A percentile compares a stretch with the other conserved stretches of the same genome.
Conservation (phyloP, 2,113 vertebrate genomes). For the Burhinus bistriatus region DNA sequence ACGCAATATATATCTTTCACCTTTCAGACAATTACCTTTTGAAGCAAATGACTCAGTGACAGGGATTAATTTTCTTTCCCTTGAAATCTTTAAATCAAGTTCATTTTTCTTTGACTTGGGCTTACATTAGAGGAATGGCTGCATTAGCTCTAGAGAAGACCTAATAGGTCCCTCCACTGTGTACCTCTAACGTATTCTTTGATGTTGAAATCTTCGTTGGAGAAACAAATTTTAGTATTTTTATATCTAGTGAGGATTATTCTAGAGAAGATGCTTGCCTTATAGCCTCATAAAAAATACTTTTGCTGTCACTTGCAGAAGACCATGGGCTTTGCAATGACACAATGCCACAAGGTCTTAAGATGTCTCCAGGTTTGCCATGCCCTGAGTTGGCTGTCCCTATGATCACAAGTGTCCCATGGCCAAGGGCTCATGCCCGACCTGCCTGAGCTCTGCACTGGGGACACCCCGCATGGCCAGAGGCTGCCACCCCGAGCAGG, state of each 20-base stretch:
- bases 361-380: rapidly evolving
- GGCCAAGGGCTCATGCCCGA: background rate
- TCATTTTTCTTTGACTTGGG: background rate
- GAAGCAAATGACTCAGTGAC: background rate
- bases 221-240: background rate
- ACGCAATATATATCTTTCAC: background rate
- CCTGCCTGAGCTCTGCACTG: background rate
- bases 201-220: background rate
- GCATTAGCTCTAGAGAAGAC: background rate
- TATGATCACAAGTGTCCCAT: background rate
- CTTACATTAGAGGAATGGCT: background rate
- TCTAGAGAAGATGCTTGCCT: background rate
- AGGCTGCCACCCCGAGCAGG: background rate
- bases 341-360: rapidly evolving
- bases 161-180: background rate
- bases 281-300: background rate
- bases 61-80: background rate
- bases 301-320: background rate
- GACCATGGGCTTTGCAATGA: background rate
- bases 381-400: background rate
- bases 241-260: background rate
- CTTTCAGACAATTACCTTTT: background rate
- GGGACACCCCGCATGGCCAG: background rate
- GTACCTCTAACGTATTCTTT: background rate
- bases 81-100: background rate